These are phyloP conservation scores for Macheiramphus alcinus DNA, from an alignment of 2,113 vertebrate species.

Conservation along the genomic window DNA sequence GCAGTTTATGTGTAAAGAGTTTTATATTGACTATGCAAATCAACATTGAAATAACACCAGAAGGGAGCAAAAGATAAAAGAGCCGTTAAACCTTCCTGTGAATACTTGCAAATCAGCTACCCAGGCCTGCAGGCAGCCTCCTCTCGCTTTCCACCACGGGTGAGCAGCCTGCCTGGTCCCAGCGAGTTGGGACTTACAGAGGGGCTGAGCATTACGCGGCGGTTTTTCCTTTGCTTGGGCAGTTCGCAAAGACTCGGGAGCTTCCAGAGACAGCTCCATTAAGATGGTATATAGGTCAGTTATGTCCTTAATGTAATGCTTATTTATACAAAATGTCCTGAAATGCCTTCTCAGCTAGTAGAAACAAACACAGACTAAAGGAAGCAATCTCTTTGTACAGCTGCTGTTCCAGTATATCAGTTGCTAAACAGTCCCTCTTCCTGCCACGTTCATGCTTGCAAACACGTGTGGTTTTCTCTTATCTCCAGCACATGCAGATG, in stretches of 20 bases:
- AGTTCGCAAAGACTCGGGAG: fast-evolving
- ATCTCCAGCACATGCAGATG: fast-evolving
- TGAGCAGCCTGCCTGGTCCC: background rate
- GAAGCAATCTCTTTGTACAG: background rate
- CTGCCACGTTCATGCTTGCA: background rate
- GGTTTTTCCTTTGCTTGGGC: background rate
- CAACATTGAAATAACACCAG: constrained; percentile 13
- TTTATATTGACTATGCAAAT: constrained; percentile 42
- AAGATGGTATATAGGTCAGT: background rate
- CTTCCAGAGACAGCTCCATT: background rate
- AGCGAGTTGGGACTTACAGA: fast-evolving
- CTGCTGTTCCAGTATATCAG: fast-evolving
- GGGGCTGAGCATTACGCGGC: fast-evolving
- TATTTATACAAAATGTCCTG: background rate
- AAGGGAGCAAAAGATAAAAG: constrained; percentile 41
- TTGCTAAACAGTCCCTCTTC: background rate
- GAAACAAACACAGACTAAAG: fast-evolving
- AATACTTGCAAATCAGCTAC: background rate
- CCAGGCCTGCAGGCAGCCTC: background rate
- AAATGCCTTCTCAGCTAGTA: fast-evolving
- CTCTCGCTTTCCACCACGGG: background rate
- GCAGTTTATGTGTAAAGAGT: constrained; percentile 31
- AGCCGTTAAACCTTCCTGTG: background rate
- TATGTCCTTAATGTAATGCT: background rate
- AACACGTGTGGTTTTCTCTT: fast-evolving